A percentile compares a stretch with the other conserved stretches of the same genome.
Evolutionary conservation across 2,113 vertebrate species (phyloP).

Genomic region (Oxyura jamaicensis): DNA sequence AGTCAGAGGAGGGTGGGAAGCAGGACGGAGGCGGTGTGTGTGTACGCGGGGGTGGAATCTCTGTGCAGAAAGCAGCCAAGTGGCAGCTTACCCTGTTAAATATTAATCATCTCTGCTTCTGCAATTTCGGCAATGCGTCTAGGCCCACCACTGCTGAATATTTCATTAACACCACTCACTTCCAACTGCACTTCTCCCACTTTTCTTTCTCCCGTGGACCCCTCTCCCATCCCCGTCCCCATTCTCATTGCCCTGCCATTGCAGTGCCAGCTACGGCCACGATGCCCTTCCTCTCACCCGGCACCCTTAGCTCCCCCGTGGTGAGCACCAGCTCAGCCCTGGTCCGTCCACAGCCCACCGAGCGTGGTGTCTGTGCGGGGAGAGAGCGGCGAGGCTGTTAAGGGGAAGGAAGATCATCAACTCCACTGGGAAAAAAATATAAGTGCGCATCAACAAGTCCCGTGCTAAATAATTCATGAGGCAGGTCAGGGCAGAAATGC

Average conservation of each 20-base stretch:
- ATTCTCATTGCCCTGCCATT: neutral
- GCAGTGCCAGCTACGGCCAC: neutral
- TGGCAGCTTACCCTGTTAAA: slow-evolving; percentile 78
- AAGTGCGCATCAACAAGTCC: slow-evolving; percentile 62
- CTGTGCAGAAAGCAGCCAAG: slow-evolving; percentile 73
- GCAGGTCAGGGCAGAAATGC: slow-evolving; percentile 57
- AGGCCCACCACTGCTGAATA: slow-evolving; percentile 79
- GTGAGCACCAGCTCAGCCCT: neutral
- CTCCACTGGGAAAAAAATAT: neutral
- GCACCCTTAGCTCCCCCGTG: accelerated
- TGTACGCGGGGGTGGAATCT: slow-evolving; percentile 47
- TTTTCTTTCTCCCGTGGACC: slow-evolving; percentile 33
- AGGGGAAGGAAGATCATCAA: neutral
- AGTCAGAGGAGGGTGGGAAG: neutral
- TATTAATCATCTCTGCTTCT: slow-evolving; percentile 79
- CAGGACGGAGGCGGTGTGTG: neutral
- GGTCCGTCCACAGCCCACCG: accelerated
- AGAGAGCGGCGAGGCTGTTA: neutral
- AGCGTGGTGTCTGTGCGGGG: accelerated
- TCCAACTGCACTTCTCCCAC: slow-evolving; percentile 70
- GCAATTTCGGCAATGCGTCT: slow-evolving; percentile 77
- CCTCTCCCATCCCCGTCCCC: neutral
- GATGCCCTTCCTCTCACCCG: neutral
- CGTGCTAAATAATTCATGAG: slow-evolving; percentile 53
- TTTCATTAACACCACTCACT: slow-evolving; percentile 77